Conservation (phyloP, 2,797 vertebrate genomes). For the Hippocampus kuda region DNA sequence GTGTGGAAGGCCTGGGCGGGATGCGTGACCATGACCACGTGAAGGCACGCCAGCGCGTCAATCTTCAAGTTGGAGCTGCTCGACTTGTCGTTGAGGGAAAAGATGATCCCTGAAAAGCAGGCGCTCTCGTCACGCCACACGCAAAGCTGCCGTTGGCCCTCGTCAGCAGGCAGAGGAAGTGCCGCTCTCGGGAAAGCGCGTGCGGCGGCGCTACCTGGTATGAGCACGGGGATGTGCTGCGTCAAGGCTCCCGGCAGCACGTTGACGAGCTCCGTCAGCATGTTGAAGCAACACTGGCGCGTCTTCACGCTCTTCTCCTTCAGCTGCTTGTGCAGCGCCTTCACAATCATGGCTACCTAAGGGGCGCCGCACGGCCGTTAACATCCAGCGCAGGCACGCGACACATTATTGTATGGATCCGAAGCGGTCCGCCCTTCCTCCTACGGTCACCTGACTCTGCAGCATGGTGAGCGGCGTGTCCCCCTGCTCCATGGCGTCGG, state of each 20-base stretch:
- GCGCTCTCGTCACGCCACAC: background rate
- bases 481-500: constrained; percentile 98
- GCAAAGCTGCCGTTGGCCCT: too few relatives aligned
- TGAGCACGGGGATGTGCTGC: constrained; percentile 88
- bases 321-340: constrained; percentile 97
- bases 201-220: constrained; percentile 61
- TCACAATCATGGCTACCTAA: constrained; percentile 97
- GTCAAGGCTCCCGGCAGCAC: constrained; percentile 93
- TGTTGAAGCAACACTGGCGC: constrained; percentile 97
- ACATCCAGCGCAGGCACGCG: too few relatives aligned
- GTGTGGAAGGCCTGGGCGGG: constrained; percentile 94
- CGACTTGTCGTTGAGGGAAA: constrained; percentile 97
- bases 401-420: too few relatives aligned
- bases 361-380: constrained; percentile 9
- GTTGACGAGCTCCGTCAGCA: constrained; percentile 96
- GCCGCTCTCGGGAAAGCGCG: too few relatives aligned
- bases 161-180: too few relatives aligned
- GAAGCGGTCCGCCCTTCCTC: too few relatives aligned
- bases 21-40: constrained; percentile 95
- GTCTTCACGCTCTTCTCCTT: constrained; percentile 99
- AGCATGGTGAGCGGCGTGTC: constrained; percentile 97
- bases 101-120: constrained; percentile 83
- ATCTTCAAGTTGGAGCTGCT: constrained; percentile 99
- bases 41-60: constrained; percentile 90
- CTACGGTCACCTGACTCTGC: constrained; percentile 81